phyloP scores from a whole-genome alignment of 2,888 invertebrate genomes.

The Phlogophora meticulosa region DNA sequence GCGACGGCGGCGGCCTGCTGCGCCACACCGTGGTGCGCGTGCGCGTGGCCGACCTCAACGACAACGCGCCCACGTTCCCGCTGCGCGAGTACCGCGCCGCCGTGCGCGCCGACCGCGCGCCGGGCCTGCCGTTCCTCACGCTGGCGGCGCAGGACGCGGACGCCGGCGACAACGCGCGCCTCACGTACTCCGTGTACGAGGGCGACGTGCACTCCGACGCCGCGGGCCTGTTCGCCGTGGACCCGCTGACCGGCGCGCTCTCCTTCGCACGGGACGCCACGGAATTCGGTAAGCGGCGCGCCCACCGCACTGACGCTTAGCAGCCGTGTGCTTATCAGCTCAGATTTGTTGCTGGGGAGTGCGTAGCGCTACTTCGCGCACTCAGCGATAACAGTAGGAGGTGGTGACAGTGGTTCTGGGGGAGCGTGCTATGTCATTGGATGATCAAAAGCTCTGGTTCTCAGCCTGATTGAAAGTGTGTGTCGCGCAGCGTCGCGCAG shows the following conservation, averaged over 20 bases:
- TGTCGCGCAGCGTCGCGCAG: slow-evolving; percentile 94
- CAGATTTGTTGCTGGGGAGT: not conserved
- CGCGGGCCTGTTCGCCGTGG: slow-evolving; percentile 94
- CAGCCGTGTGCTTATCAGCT: too few relatives aligned
- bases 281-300: slow-evolving; percentile 80
- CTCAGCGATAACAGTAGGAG: too few relatives aligned
- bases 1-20: slow-evolving; percentile 95
- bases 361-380: too few relatives aligned
- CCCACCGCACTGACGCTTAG: not conserved
- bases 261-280: slow-evolving; percentile 92
- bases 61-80: slow-evolving; percentile 95
- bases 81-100: slow-evolving; percentile 95
- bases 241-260: slow-evolving; percentile 94
- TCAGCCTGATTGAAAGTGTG: too few relatives aligned
- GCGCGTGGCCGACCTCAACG: slow-evolving; percentile 95
- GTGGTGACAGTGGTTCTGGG: too few relatives aligned
- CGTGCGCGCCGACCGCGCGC: slow-evolving; percentile 89
- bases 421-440: too few relatives aligned
- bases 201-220: slow-evolving; percentile 87
- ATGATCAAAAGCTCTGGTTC: too few relatives aligned
- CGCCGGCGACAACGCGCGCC: slow-evolving; percentile 93
- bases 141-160: slow-evolving; percentile 94
- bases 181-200: slow-evolving; percentile 95
- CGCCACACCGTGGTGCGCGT: slow-evolving; percentile 95
- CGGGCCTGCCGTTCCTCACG: slow-evolving; percentile 80